Percentiles rank a stretch among this genome's conserved stretches.
These are phyloP conservation scores for Drosophila quinaria DNA, from an alignment of 2,888 invertebrate genomes.

Conservation along the genomic window DNA sequence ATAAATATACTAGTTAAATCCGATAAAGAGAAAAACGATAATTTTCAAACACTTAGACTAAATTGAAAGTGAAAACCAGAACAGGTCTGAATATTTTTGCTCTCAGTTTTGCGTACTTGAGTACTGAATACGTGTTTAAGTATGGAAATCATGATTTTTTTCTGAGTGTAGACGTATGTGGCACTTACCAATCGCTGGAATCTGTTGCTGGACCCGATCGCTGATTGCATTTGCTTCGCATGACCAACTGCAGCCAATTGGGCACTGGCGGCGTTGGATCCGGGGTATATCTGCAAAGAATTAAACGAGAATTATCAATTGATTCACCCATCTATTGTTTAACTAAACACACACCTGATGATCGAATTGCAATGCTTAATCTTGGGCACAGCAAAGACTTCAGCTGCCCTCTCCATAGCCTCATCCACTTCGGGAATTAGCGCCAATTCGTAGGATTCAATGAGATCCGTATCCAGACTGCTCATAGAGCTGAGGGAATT, in stretches of 20 bases:
- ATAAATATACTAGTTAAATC: too few species aligned
- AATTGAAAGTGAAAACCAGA: too few species aligned
- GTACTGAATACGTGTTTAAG: too few species aligned
- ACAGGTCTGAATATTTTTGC: too few species aligned
- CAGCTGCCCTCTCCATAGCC: conserved; percentile 71
- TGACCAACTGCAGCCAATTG: conserved; percentile 85
- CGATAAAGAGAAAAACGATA: too few species aligned
- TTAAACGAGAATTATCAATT: neutral
- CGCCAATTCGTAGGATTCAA: conserved; percentile 65
- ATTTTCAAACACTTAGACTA: too few species aligned
- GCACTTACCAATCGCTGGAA: conserved; percentile 68
- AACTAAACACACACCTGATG: conserved; percentile 80
- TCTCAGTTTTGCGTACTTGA: too few species aligned
- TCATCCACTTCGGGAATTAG: conserved; percentile 77
- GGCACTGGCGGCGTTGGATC: conserved; percentile 83
- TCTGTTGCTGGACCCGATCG: conserved; percentile 45
- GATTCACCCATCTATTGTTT: neutral
- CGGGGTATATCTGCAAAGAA: conserved; percentile 82
- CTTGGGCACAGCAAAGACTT: conserved; percentile 82
- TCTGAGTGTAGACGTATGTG: too few species aligned
- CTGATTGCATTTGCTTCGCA: conserved; percentile 84
- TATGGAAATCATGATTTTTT: too few species aligned
- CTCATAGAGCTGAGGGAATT: conserved; percentile 77
- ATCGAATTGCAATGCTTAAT: conserved; percentile 82
- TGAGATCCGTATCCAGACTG: conserved; percentile 71